A percentile compares a stretch with the other conserved stretches of the same genome.
Conservation (phyloP, 1,140 invertebrate species). For the Drosophila bocki region DNA sequence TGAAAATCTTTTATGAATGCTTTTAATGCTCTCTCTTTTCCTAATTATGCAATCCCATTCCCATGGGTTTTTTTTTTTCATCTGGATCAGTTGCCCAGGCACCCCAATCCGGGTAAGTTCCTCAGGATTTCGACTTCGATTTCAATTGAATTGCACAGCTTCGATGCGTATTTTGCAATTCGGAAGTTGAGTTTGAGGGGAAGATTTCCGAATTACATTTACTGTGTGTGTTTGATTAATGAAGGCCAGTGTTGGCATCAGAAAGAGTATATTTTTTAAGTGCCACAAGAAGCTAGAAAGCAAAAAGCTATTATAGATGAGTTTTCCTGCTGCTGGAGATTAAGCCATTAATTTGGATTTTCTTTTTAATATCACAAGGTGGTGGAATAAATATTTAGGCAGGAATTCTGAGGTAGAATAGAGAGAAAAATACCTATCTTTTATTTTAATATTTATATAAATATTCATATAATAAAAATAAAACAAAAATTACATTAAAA, state of each 20-base stretch:
- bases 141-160: conserved; percentile 35
- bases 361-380: conserved; percentile 1
- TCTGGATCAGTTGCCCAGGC: conserved; percentile 67
- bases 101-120: conserved; percentile 79
- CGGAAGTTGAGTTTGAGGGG: conserved; percentile 29
- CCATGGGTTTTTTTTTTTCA: not conserved
- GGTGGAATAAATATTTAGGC: conserved; percentile 54
- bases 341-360: too few relatives aligned
- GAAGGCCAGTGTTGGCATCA: conserved; percentile 42
- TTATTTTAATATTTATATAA: too few relatives aligned
- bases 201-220: conserved; percentile 68
- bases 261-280: conserved; percentile 6
- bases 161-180: conserved; percentile 46
- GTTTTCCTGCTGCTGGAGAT: conserved; percentile 36
- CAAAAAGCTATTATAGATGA: not conserved
- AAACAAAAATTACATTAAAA: too few relatives aligned
- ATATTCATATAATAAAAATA: too few relatives aligned
- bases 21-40: conserved; percentile 58
- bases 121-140: conserved; percentile 37
- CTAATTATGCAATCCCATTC: conserved; percentile 50
- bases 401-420: too few relatives aligned
- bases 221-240: conserved; percentile 64
- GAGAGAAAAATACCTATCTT: too few relatives aligned
- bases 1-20: conserved; percentile 61
- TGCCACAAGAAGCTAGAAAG: not conserved